These are phyloP conservation scores for Adelognathus sp. DNA, from an alignment of 2,888 invertebrate genomes.

Conservation along the genomic window DNA sequence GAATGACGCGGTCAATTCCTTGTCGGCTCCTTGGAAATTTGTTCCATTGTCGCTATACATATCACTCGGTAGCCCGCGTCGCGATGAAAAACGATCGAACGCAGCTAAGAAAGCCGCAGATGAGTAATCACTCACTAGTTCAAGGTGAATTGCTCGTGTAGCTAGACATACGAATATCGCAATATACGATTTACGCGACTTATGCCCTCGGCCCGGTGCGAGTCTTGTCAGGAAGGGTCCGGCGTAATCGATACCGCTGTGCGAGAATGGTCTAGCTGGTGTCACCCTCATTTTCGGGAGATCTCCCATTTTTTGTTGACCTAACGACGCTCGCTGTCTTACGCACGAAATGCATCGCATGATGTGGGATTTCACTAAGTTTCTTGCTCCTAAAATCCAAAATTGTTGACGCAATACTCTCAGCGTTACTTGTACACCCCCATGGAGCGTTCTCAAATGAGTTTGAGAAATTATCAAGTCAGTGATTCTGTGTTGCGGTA, in stretches of 20 bases:
- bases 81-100: conserved; percentile 60
- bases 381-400: conserved; percentile 39
- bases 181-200: conserved; percentile 67
- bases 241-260: conserved; percentile 59
- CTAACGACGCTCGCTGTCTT: not conserved
- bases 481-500: conserved; percentile 6
- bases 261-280: conserved; percentile 1
- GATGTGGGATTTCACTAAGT: not conserved
- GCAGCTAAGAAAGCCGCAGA: conserved; percentile 64
- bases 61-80: conserved; percentile 58
- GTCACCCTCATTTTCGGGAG: not conserved
- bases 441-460: conserved; percentile 37
- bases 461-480: not conserved
- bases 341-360: not conserved
- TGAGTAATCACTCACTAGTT: conserved; percentile 63
- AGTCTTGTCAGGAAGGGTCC: conserved; percentile 57
- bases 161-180: conserved; percentile 65
- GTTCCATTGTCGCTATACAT: conserved; percentile 68
- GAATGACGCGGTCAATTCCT: conserved; percentile 41
- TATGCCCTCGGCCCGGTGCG: no score
- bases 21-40: conserved; percentile 67
- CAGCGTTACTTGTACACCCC: conserved; percentile 35
- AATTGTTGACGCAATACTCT: conserved; percentile 22
- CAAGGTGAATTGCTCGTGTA: conserved; percentile 65
- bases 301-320: not conserved